These are phyloP conservation scores for Coccyzus lansbergi DNA, from an alignment of 2,797 vertebrate species.

Conservation along the genomic window DNA sequence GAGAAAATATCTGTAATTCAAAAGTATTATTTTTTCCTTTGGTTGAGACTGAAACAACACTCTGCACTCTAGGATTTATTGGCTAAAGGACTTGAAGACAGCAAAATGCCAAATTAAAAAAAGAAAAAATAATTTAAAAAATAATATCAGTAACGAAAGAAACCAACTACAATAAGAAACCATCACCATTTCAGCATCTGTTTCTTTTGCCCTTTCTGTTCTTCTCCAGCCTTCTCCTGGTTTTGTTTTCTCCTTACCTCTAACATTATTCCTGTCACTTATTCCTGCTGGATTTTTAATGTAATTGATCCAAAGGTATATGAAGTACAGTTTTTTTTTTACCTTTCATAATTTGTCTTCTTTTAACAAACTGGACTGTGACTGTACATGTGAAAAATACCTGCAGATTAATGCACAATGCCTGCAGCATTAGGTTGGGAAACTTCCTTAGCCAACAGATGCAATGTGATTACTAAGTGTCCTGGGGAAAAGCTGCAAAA, in stretches of 20 bases:
- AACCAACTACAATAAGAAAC: not conserved
- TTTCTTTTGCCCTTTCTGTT: not conserved
- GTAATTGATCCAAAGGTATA: not conserved
- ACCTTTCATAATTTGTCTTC: accelerated
- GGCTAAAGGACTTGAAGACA: not conserved
- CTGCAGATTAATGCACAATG: not conserved
- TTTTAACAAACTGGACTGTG: not conserved
- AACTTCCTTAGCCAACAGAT: not conserved
- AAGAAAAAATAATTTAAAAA: not conserved
- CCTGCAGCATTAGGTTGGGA: not conserved
- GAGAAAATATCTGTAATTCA: not conserved
- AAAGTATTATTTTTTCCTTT: not conserved
- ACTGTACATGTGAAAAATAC: not conserved
- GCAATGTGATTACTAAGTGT: not conserved
- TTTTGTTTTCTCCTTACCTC: not conserved
- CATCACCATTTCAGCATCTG: not conserved
- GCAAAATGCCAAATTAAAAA: not conserved
- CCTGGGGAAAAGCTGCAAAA: not conserved
- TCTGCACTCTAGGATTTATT: not conserved
- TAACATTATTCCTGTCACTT: not conserved
- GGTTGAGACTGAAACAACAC: not conserved
- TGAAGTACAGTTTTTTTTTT: not conserved
- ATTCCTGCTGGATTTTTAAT: not conserved
- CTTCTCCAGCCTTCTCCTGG: not conserved
- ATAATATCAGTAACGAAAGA: not conserved